These are phyloP conservation scores for Strix uralensis DNA, from an alignment of 2,113 vertebrate genomes.

Conservation along the genomic window DNA sequence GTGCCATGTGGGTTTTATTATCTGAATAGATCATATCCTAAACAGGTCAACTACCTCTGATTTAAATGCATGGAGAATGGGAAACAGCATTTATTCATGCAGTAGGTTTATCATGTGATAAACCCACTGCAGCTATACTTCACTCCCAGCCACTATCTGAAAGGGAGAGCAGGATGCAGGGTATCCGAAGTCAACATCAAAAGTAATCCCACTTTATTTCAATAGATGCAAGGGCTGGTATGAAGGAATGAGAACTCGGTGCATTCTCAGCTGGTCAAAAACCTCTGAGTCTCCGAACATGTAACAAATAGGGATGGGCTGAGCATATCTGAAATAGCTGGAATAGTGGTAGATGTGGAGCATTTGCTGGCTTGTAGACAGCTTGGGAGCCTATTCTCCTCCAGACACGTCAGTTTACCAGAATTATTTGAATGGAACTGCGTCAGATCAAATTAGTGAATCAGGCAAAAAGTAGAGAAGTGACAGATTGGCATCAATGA, in stretches of 20 bases:
- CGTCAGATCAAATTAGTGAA: background rate
- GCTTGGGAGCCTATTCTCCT: background rate
- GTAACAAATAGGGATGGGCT: background rate
- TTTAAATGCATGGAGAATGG: conserved; percentile 45
- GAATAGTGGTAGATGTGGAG: background rate
- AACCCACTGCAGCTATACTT: background rate
- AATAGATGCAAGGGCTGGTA: background rate
- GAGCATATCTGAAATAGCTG: background rate
- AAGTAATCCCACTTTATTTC: background rate
- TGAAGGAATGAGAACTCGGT: background rate
- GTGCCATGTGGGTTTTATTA: conserved; percentile 61
- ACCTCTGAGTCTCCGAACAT: background rate
- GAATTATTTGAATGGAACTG: background rate
- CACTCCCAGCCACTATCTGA: background rate
- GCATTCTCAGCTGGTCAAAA: background rate
- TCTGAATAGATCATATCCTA: conserved; percentile 64
- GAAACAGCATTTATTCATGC: conserved; percentile 38
- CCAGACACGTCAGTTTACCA: background rate
- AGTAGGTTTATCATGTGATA: background rate
- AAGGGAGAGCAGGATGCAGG: background rate
- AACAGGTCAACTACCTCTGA: conserved; percentile 63
- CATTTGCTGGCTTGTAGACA: background rate
- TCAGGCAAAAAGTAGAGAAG: background rate
- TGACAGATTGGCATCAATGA: background rate
- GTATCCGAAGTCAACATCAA: background rate